Evolutionary conservation across 2,888 invertebrate species (phyloP).

Genomic region (Poecilus cupreus): DNA sequence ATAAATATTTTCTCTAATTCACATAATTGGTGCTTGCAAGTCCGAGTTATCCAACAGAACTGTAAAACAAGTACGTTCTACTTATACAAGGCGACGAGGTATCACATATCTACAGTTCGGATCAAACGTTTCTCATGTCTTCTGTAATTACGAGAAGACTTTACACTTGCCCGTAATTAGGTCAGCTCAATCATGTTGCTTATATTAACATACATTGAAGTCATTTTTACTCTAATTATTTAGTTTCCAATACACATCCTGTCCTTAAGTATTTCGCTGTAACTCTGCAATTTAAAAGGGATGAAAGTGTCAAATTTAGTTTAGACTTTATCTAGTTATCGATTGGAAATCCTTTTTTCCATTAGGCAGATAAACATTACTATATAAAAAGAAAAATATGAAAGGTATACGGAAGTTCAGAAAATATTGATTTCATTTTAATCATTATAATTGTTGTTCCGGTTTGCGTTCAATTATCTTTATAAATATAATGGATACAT

Average conservation of each 20-base stretch:
- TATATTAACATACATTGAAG: slow-evolving; percentile 14
- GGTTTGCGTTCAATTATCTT: too few relatives aligned
- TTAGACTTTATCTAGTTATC: too few relatives aligned
- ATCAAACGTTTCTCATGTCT: slow-evolving; percentile 22
- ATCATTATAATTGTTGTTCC: too few relatives aligned
- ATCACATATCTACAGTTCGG: slow-evolving; percentile 1
- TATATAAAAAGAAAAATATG: too few relatives aligned
- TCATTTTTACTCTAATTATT: slow-evolving; percentile 1
- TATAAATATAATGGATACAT: too few relatives aligned
- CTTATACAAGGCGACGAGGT: background rate
- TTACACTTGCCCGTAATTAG: slow-evolving; percentile 2
- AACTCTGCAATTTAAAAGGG: background rate
- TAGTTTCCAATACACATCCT: slow-evolving; percentile 11
- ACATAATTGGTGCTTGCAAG: slow-evolving; percentile 35
- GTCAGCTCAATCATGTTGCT: slow-evolving; percentile 14
- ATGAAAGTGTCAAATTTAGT: too few relatives aligned
- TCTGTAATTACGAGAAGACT: slow-evolving; percentile 6
- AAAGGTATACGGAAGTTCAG: too few relatives aligned
- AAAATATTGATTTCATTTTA: too few relatives aligned
- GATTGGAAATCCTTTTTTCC: too few relatives aligned
- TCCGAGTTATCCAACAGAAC: slow-evolving; percentile 35
- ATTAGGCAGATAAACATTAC: too few relatives aligned
- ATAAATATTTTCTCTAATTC: slow-evolving; percentile 50
- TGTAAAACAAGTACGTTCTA: slow-evolving; percentile 43
- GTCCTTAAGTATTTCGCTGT: background rate